Evolutionary conservation across 2,113 vertebrate species (phyloP).

Genomic region (Trematomus loennbergii): DNA sequence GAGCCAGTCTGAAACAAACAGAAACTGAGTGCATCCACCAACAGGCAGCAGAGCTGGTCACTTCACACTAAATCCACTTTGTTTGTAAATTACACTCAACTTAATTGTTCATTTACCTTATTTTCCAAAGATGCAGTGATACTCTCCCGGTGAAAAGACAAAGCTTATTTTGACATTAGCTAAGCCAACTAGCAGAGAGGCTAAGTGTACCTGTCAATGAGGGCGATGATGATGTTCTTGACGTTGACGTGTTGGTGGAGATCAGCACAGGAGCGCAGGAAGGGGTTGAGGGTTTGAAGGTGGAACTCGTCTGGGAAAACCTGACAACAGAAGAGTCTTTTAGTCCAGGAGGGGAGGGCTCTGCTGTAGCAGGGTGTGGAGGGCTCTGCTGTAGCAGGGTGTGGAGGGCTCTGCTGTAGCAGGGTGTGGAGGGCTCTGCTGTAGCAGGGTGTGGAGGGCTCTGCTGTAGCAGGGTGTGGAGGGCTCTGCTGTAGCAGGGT

Average conservation of each 20-base stretch:
- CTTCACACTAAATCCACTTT: neutral
- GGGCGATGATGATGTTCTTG: constrained; percentile 99
- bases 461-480: no score
- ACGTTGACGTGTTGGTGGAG: constrained; percentile 98
- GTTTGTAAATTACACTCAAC: no score
- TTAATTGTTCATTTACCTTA: neutral
- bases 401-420: no score
- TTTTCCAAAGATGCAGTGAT: neutral
- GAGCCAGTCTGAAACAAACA: constrained; percentile 86
- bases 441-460: no score
- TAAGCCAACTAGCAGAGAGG: neutral
- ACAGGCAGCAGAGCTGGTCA: neutral
- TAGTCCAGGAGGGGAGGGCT: neutral
- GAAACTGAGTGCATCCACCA: neutral
- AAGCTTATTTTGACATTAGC: neutral
- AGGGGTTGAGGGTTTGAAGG: constrained; percentile 97
- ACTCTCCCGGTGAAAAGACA: neutral
- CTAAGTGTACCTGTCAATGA: constrained; percentile 92
- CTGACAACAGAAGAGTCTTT: constrained; percentile 70
- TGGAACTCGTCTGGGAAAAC: constrained; percentile 99
- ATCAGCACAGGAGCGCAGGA: constrained; percentile 96
- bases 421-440: no score
- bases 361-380: no score
- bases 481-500: no score
- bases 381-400: no score